Percentiles rank a stretch among this genome's conserved stretches.
phyloP scores from a whole-genome alignment of 2,113 vertebrate genomes.

The Malurus cyaneus region DNA sequence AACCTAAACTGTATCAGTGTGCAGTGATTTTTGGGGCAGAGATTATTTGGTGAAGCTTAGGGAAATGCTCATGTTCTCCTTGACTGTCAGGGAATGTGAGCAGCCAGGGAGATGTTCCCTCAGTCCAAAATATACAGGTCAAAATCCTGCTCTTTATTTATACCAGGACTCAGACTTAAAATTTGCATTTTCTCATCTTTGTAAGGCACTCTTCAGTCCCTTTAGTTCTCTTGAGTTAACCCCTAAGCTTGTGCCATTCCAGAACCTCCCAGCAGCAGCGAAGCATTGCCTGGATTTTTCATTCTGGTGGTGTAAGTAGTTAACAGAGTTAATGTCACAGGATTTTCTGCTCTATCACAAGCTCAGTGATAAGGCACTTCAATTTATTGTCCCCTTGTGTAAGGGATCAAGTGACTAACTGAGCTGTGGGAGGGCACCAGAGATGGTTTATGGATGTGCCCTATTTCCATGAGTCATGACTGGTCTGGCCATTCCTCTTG shows the following conservation, averaged over 20 bases:
- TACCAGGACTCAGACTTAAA: not conserved
- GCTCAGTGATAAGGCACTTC: not conserved
- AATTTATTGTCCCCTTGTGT: not conserved
- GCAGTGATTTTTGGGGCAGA: not conserved
- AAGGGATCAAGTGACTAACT: not conserved
- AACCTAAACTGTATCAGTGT: fast-evolving
- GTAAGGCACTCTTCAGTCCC: not conserved
- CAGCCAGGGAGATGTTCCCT: not conserved
- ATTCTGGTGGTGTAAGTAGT: not conserved
- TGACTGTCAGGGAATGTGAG: not conserved
- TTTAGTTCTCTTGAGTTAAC: not conserved
- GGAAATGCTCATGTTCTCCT: not conserved
- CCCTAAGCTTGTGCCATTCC: not conserved
- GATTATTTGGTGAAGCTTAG: not conserved
- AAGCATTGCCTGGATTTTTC: not conserved
- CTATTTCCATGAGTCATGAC: not conserved
- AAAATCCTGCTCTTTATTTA: not conserved
- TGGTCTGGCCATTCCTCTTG: not conserved
- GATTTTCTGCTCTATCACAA: not conserved
- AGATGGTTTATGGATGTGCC: not conserved
- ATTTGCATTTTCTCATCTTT: not conserved
- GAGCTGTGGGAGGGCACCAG: not conserved
- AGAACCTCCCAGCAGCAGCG: not conserved
- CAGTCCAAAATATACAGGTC: fast-evolving
- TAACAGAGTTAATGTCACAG: not conserved